Evolutionary conservation across 1,140 invertebrate genomes (phyloP), one percentile per base, ranked within the genome.

Genomic region (Drosophila aff.): DNA sequence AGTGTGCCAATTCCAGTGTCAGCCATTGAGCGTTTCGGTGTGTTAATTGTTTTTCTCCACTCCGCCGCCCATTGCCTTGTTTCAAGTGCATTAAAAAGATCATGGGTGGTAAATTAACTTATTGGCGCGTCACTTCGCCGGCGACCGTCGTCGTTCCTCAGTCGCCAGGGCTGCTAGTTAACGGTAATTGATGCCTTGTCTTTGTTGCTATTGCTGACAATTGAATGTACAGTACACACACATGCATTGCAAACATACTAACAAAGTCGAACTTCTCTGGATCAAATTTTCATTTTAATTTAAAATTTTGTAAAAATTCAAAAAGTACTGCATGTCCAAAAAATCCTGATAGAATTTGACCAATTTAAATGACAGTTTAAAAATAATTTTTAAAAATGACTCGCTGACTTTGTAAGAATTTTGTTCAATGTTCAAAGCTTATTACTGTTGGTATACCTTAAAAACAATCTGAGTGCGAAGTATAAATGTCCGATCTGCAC

Each of bases 51-150:
- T 89, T 73, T 69, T 52, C 53, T 62, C 16, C 53, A 49, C 38
- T 40, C 55, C 50, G 28, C 31, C 28, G 50, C 50, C 50, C 28
- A 23, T 40, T 23, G 33, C 33, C 21, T 28, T n/a, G 78, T 79
- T 90, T 89, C 81, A 79, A 90, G 85, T 89, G 86, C 85, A 89
- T 89, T 89, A 89, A 90, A 89, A 89, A 79, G 85, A 90, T 89
- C 85, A 85, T 79, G 85, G 85, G 85, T 90, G 85, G 85, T 89
- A 89, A 89, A 89, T 89, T 89, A 89, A 90, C 81, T 85, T 74
- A 82, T 68, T 68, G 82, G 52, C 61, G 68, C 71, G 81, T 85
- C 65, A 67, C 74, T 81, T 69, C 23, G 55, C 46, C 46, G 65
- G 67, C 63, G 77, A 59, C 79, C 43, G 47, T 72, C 28, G 23